These are phyloP conservation scores for Takifugu ocellatus DNA, from an alignment of 2,797 vertebrate genomes.

Conservation along the genomic window DNA sequence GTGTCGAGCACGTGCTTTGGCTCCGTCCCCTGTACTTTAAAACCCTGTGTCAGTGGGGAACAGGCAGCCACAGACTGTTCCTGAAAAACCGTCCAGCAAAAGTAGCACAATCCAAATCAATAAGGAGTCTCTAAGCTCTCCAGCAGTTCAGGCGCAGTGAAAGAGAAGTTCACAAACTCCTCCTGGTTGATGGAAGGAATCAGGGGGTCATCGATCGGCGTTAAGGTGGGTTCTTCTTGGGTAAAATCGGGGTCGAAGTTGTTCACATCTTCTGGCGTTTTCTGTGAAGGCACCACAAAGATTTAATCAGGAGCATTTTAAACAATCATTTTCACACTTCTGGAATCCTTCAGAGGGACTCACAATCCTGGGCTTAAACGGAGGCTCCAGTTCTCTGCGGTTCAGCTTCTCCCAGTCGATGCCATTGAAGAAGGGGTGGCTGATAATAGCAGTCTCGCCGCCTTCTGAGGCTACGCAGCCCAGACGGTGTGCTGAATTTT, in stretches of 20 bases:
- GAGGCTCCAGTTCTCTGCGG: conserved; percentile 87
- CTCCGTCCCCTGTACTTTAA: background rate
- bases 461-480: conserved; percentile 84
- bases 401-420: conserved; percentile 93
- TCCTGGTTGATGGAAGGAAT: conserved; percentile 91
- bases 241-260: conserved; percentile 99
- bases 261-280: conserved; percentile 93
- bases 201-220: conserved; percentile 88
- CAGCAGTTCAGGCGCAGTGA: conserved; percentile 83
- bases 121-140: conserved; percentile 33
- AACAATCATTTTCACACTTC: background rate
- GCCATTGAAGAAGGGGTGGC: conserved; percentile 84
- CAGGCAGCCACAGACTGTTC: conserved; percentile 1
- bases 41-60: too few relatives aligned
- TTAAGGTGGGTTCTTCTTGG: conserved; percentile 91
- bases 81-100: conserved; percentile 9
- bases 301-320: conserved; percentile 3
- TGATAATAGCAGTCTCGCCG: conserved; percentile 82
- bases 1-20: conserved; percentile 17
- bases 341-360: conserved; percentile 56
- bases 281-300: conserved; percentile 70
- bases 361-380: conserved; percentile 95
- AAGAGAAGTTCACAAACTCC: conserved; percentile 95
- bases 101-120: background rate
- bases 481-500: conserved; percentile 87